Percentiles rank a stretch among this genome's conserved stretches.
These are phyloP conservation scores for Desmodus rotundus DNA, from an alignment of 2,113 vertebrate genomes.

Conservation along the genomic window DNA sequence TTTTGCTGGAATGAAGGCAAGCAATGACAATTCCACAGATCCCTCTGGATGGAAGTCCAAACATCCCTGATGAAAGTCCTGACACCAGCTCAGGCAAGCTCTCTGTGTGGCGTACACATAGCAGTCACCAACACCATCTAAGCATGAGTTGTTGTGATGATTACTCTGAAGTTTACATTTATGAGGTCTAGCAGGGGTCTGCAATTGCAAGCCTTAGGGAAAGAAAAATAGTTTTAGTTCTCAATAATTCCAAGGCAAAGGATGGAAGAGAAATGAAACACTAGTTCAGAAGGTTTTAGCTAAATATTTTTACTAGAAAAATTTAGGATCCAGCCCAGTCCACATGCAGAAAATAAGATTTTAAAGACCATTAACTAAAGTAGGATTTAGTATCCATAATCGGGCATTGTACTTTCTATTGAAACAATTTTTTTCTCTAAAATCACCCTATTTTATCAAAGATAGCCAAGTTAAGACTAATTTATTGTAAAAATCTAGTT, in stretches of 20 bases:
- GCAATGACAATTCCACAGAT: neutral
- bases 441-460: neutral
- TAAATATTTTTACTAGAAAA: neutral
- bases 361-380: neutral
- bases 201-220: neutral
- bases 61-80: neutral
- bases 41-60: neutral
- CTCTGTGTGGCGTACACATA: neutral
- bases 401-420: neutral
- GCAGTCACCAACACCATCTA: neutral
- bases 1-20: neutral
- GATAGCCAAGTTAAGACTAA: neutral
- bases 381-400: neutral
- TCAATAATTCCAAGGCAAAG: neutral
- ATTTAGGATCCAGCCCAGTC: neutral
- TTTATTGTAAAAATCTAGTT: neutral
- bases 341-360: neutral
- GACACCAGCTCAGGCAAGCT: neutral
- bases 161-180: neutral
- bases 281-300: neutral
- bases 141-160: neutral
- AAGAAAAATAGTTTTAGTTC: neutral
- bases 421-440: neutral
- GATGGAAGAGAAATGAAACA: neutral
- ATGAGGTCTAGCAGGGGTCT: neutral